phyloP scores from a whole-genome alignment of 2,888 invertebrate genomes.

The Harpagoxenus sublaevis region DNA sequence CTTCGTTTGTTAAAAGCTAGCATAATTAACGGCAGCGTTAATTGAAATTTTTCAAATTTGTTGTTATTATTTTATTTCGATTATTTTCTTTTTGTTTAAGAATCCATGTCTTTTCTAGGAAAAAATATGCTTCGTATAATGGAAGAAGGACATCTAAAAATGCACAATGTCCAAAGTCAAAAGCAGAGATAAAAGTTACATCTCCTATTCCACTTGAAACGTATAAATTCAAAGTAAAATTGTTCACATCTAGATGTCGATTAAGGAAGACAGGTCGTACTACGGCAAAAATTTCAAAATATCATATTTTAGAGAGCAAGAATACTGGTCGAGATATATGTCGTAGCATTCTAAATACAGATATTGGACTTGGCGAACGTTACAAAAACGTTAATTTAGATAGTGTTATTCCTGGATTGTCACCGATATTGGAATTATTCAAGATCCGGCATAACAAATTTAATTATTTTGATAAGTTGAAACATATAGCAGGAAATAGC shows the following conservation, averaged over 20 bases:
- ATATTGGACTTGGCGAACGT: background rate
- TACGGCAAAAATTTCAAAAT: constrained; percentile 33
- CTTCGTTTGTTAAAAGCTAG: background rate
- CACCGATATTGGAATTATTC: constrained; percentile 8
- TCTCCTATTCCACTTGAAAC: background rate
- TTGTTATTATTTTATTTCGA: background rate
- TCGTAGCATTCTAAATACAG: background rate
- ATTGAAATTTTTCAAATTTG: background rate
- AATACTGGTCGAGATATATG: constrained; percentile 1
- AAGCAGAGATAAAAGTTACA: background rate
- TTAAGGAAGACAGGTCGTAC: background rate
- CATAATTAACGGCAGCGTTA: background rate
- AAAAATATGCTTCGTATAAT: background rate
- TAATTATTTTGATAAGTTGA: constrained; percentile 24
- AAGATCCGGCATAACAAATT: constrained; percentile 12
- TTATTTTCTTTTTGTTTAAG: background rate
- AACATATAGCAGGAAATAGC: background rate
- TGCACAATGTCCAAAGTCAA: background rate
- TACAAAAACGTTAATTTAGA: background rate
- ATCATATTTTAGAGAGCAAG: constrained; percentile 21
- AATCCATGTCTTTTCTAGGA: background rate
- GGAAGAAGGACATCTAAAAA: background rate
- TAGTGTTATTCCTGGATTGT: background rate
- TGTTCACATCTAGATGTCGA: constrained; percentile 30
- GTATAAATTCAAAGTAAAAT: constrained; percentile 11